Evolutionary conservation across 2,888 invertebrate species (phyloP), one percentile per base, ranked within the genome.

Genomic region (Ichneumon xanthorius): DNA sequence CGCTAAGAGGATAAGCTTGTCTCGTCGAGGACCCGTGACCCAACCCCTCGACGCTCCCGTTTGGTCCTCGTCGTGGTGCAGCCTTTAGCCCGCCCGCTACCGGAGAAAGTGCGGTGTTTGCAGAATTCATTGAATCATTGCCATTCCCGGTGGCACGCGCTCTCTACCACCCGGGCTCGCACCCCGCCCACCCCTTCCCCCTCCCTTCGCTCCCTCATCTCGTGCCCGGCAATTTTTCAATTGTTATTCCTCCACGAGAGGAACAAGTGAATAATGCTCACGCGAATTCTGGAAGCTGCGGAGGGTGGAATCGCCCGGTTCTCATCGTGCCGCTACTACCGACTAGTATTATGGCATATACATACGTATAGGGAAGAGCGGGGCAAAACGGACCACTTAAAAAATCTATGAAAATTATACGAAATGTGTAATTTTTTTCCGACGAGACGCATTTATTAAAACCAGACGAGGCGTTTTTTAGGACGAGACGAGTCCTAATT

Each of bases 101-200:
- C 65, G 81, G 87, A 86, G 86, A 88, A 87, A 88, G 88, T 88
- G 88, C 87, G 78, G 83, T 88, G 88, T 88, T 88, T 88, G 88
- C 88, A 88, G 88, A 87, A 88, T 88, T 88, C 87, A 88, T 88
- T 88, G 88, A 88, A 88, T 88, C 87, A 88, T 88, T 87, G 88
- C 88, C 85, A 87, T 86, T 87, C 87, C 80, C 84, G 84, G 84
- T 86, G 88, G 84, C 85, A 86, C 85, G 85, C 86, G 87, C 80
- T 48, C 82, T 61, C 85, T 73, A 78, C 71, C 76, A 48, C 53
- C 72, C 40, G 67, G 11, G 37, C 84, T 58, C 53, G 40, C 70
- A 6, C 68, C 14, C 48, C 71, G 40, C 67, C 77, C 11, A 58
- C 58, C 65, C 55, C 68, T 16, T n/a, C 19, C 45, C 76, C 48